Evolutionary conservation across 1,140 invertebrate species (phyloP), one percentile per base, ranked within the genome.

Genomic region (Saccostrea glomerata): DNA sequence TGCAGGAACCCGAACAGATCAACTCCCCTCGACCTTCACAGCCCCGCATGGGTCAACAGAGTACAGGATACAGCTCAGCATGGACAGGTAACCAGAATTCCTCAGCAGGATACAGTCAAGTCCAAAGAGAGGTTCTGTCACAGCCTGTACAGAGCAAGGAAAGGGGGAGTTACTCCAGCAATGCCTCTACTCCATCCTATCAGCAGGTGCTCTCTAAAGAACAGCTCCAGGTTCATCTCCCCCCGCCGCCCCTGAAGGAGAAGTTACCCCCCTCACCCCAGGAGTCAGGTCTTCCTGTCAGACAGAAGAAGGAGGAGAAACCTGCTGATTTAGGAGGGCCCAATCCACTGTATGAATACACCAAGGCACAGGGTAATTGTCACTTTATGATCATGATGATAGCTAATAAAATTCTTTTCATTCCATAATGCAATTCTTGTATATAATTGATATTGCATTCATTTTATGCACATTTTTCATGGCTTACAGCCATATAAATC

Each of bases 271-370:
- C 70, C 9, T 25, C 30, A 3, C 23, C 30, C 3, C 23, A 77
- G 70, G 70, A 77, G 9, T 13, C 25, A 36, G 25, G 13, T 36
- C 70, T 25, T 40, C 70, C 70, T 4, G 25, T 77, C 25, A 36
- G 70, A 36, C 70, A 77, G 70, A 77, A 25, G 70, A 36, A 77
- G 30, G 70, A 77, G 82, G 82, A 84, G 40, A 56, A 54, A 3
- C 15, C 55, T 15, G 20, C 12, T 20, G 47, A 84, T 17, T 9
- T 56, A 20, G 47, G 23, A 56, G 56, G 84, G 0, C 47, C 55
- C 56, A 85, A 85, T 17, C 84, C 84, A 4, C 25, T 85, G 55
- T 85, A 85, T 60, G 84, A 85, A 30, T 85, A 85, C 58, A 58
- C 55, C 7, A 63, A 60, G 47, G 56, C 54, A 54, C 84, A 85